phyloP scores from a whole-genome alignment of 2,113 vertebrate species.

The zebrafish (Danio rerio) region GRCz12tu NC_133182.1:25587001-25587500 shows the following conservation, averaged over 20 bases:
- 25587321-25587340: constrained; percentile 47
- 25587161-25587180: not conserved
- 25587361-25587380: not conserved
- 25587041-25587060: not conserved
- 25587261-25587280: constrained; percentile 34
- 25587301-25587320: constrained; percentile 44
- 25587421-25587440: too few relatives aligned
- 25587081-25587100: constrained; percentile 14
- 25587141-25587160: not conserved
- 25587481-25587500: too few relatives aligned
- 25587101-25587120: not conserved
- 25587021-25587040: too few relatives aligned
- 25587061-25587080: not conserved
- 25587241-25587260: constrained; percentile 49
- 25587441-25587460: too few relatives aligned
- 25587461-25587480: too few relatives aligned
- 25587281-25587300: constrained; percentile 46
- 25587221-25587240: constrained; percentile 53
- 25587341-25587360: constrained; percentile 44
- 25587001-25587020: too few relatives aligned
- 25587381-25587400: too few relatives aligned
- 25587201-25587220: constrained; percentile 33
- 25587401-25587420: too few relatives aligned
- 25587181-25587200: not conserved
- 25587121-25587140: not conserved